Percentiles rank a stretch among this genome's conserved stretches.
Conservation (phyloP, 2,797 vertebrate species). For the Brotula barbata region DNA sequence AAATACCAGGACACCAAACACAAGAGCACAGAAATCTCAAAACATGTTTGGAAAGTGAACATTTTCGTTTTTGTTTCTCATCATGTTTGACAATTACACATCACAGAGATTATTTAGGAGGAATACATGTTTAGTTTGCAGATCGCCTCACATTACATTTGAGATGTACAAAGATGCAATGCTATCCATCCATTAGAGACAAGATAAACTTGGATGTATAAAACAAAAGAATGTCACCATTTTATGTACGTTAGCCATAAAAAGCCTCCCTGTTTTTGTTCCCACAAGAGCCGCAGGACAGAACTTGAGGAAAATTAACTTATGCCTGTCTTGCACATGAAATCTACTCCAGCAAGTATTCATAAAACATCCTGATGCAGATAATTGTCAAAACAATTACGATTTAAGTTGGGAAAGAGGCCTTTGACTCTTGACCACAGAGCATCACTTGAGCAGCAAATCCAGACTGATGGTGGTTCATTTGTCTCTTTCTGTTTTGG, state of each 20-base stretch:
- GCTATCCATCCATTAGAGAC: too few species aligned
- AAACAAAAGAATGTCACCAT: too few species aligned
- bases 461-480: background rate
- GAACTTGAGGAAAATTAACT: background rate
- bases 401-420: slow-evolving; percentile 9
- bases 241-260: background rate
- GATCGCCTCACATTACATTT: too few species aligned
- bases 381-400: background rate
- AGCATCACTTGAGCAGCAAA: background rate
- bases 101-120: too few species aligned
- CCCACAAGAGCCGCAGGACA: background rate
- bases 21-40: too few species aligned
- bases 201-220: too few species aligned
- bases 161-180: too few species aligned
- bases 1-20: background rate
- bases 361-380: background rate
- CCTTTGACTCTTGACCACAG: slow-evolving; percentile 1
- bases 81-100: too few species aligned
- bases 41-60: too few species aligned
- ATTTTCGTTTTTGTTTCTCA: too few species aligned
- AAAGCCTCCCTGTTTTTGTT: background rate
- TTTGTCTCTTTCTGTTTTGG: background rate
- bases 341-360: background rate
- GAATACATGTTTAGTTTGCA: too few species aligned
- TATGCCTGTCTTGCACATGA: background rate